These are phyloP conservation scores for Leucophenga montana DNA, from an alignment of 2,888 invertebrate species.

Conservation along the genomic window DNA sequence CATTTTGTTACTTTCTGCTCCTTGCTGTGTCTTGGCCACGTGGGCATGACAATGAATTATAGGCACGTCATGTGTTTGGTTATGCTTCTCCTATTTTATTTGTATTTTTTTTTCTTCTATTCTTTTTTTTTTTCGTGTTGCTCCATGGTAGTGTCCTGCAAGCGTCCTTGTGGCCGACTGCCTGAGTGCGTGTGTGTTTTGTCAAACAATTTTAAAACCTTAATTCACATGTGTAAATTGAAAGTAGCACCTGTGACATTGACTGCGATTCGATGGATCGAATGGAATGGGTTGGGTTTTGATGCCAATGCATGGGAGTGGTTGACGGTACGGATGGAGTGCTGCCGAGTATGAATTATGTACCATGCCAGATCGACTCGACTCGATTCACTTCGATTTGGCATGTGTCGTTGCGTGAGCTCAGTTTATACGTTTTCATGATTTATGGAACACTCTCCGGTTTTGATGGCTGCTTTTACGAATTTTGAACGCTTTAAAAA, in stretches of 20 bases:
- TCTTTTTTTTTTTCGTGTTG: slow-evolving; percentile 23
- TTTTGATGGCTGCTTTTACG: background rate
- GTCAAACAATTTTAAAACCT: slow-evolving; percentile 67
- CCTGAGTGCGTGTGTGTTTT: slow-evolving; percentile 36
- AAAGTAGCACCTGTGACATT: slow-evolving; percentile 66
- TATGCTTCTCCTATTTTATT: slow-evolving; percentile 24
- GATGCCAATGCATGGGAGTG: too few species aligned
- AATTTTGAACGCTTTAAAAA: background rate
- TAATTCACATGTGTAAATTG: slow-evolving; percentile 64
- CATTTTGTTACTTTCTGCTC: slow-evolving; percentile 7
- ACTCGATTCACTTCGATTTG: background rate
- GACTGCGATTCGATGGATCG: slow-evolving; percentile 6
- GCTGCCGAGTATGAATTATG: slow-evolving; percentile 53
- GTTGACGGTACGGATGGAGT: background rate
- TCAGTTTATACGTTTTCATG: slow-evolving; percentile 6
- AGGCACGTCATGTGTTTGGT: slow-evolving; percentile 49
- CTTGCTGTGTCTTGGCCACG: slow-evolving; percentile 26
- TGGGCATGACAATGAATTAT: slow-evolving; percentile 68
- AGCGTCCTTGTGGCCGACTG: too few species aligned
- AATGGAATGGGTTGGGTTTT: background rate
- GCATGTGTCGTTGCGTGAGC: background rate
- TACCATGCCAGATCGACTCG: slow-evolving; percentile 33
- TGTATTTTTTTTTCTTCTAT: slow-evolving; percentile 22
- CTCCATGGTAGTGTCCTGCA: background rate
- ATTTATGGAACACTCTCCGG: slow-evolving; percentile 13